Evolutionary conservation across 2,797 vertebrate genomes (phyloP).

Genomic region (Sebastes cheni): DNA sequence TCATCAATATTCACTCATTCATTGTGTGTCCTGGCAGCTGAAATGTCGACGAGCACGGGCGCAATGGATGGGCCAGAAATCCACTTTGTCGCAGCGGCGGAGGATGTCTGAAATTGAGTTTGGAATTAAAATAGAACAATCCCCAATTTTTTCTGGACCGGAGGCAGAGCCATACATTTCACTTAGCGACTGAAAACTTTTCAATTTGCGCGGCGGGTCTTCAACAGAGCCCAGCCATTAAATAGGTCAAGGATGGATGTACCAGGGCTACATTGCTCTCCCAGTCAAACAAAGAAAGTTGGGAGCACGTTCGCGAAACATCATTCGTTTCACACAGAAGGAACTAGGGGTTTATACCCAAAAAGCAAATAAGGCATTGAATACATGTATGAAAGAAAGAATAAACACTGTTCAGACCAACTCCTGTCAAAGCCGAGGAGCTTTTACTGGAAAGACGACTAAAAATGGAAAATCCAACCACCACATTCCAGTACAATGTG

Average conservation of each 20-base stretch:
- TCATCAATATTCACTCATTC: constrained; percentile 88
- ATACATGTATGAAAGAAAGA: constrained; percentile 33
- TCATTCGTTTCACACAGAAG: constrained; percentile 41
- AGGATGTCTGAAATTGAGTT: constrained; percentile 82
- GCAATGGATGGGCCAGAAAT: constrained; percentile 79
- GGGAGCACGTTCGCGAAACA: constrained; percentile 37
- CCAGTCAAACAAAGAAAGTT: constrained; percentile 63
- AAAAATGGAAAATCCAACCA: constrained; percentile 26
- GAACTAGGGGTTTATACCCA: constrained; percentile 10
- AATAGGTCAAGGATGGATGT: constrained; percentile 85
- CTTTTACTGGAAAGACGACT: neutral
- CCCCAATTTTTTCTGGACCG: constrained; percentile 67
- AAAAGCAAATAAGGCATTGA: constrained; percentile 22
- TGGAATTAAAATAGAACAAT: constrained; percentile 87
- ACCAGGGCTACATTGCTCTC: constrained; percentile 59
- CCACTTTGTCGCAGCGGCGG: constrained; percentile 59
- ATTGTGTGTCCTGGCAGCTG: constrained; percentile 85
- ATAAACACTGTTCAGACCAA: neutral
- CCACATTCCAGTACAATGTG: constrained; percentile 10
- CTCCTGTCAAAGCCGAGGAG: constrained; percentile 1
- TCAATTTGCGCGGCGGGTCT: constrained; percentile 77
- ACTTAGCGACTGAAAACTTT: constrained; percentile 84
- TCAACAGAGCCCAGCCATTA: constrained; percentile 82
- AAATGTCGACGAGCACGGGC: constrained; percentile 77
- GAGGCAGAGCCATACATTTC: constrained; percentile 84